These are phyloP conservation scores for Trisateles emortualis DNA, from an alignment of 2,888 invertebrate genomes.

Conservation along the genomic window DNA sequence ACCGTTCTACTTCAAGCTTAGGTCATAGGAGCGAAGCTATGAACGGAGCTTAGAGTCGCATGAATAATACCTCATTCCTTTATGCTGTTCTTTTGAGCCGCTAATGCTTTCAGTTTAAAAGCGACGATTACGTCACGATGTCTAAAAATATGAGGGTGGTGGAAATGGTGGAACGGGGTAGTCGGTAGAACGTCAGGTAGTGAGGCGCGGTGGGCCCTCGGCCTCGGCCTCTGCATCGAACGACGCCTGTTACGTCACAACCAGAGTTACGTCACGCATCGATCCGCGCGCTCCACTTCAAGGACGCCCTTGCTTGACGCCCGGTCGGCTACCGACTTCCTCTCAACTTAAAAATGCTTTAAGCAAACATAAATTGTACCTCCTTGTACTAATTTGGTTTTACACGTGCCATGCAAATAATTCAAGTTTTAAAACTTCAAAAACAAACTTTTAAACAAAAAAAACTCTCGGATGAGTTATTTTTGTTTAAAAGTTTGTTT, in stretches of 20 bases:
- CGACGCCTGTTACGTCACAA: slow-evolving; percentile 79
- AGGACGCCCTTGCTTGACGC: slow-evolving; percentile 78
- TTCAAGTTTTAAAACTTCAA: too few species aligned
- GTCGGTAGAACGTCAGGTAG: slow-evolving; percentile 57
- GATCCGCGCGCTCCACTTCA: slow-evolving; percentile 77
- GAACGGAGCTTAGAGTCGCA: neutral
- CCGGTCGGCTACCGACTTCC: slow-evolving; percentile 69
- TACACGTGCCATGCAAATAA: too few species aligned
- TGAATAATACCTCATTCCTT: slow-evolving; percentile 40
- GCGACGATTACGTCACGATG: slow-evolving; percentile 75
- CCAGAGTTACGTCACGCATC: slow-evolving; percentile 78
- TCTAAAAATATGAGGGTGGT: slow-evolving; percentile 81
- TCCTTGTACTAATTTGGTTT: too few species aligned
- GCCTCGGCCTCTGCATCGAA: slow-evolving; percentile 71
- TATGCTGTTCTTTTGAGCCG: slow-evolving; percentile 52
- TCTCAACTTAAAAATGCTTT: slow-evolving; percentile 55
- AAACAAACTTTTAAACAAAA: too few species aligned
- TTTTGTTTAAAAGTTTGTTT: too few species aligned
- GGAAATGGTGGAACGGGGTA: slow-evolving; percentile 60
- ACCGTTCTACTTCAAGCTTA: neutral
- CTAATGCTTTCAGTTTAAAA: slow-evolving; percentile 61
- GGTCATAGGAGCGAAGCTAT: neutral
- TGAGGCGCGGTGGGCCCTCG: slow-evolving; percentile 46
- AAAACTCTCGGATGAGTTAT: too few species aligned
- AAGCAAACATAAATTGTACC: slow-evolving; percentile 43